A percentile compares a stretch with the other conserved stretches of the same genome.
Conservation (phyloP, 1,140 invertebrate genomes). For the Drosophila bocqueti region DNA sequence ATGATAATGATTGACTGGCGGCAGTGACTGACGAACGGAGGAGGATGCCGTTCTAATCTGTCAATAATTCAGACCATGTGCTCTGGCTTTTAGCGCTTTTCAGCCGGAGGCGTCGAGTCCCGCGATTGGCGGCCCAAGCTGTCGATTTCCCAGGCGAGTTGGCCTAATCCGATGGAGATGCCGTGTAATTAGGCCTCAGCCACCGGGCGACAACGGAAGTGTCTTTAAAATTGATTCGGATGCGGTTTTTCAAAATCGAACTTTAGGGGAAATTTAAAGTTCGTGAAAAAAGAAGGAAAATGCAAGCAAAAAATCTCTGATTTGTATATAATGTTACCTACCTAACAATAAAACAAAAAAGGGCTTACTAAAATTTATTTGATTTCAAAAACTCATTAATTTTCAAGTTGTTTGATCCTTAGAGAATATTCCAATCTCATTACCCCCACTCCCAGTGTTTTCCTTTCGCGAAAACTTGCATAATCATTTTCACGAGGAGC, state of each 20-base stretch:
- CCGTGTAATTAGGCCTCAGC: conserved; percentile 66
- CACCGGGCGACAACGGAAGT: conserved; percentile 16
- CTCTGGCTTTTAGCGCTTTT: conserved; percentile 58
- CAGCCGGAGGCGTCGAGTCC: conserved; percentile 32
- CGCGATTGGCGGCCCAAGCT: conserved; percentile 48
- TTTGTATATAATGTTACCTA: background rate
- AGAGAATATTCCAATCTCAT: conserved; percentile 34
- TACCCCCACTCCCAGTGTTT: conserved; percentile 18
- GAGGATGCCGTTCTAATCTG: conserved; percentile 57
- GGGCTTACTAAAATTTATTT: no score
- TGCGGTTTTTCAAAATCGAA: conserved; percentile 5
- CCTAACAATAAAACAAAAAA: background rate
- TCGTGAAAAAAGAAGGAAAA: background rate
- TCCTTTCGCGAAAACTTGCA: conserved; percentile 46
- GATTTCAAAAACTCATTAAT: conserved; percentile 23
- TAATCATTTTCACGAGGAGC: conserved; percentile 49
- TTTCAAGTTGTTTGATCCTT: background rate
- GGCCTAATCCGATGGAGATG: conserved; percentile 65
- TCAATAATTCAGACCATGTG: conserved; percentile 79
- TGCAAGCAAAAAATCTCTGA: background rate
- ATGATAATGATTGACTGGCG: conserved; percentile 78
- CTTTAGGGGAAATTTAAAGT: background rate
- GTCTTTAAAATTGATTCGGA: conserved; percentile 35
- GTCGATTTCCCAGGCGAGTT: conserved; percentile 80
- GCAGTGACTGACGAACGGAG: conserved; percentile 1